Conservation (phyloP, 1,140 invertebrate species). For the Aphaenogaster ashmeadi region DNA sequence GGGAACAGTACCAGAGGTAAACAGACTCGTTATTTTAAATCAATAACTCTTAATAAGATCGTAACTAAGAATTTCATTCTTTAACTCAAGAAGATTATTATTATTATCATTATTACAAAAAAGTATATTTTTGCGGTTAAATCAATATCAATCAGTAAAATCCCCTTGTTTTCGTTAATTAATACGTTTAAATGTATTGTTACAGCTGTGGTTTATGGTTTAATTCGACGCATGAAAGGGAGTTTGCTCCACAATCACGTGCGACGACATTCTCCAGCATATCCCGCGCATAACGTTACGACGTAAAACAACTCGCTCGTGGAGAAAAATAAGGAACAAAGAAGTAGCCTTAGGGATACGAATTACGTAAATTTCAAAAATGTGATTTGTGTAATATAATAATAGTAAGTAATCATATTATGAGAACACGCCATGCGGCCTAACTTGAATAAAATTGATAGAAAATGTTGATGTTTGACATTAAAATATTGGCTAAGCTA, state of each 20-base stretch:
- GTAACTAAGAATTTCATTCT: neutral
- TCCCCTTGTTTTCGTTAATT: neutral
- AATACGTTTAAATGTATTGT: conserved; percentile 40
- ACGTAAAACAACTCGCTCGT: conserved; percentile 4
- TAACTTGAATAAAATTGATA: conserved; percentile 40
- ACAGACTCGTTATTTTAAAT: conserved; percentile 51
- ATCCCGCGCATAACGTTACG: neutral
- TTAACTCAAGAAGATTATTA: neutral
- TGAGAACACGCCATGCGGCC: neutral
- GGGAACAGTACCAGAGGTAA: conserved; percentile 77
- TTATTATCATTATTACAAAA: neutral
- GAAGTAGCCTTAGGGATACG: conserved; percentile 19
- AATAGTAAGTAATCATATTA: conserved; percentile 34
- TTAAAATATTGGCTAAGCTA: conserved; percentile 36
- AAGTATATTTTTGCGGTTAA: neutral
- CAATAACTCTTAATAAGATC: conserved; percentile 21
- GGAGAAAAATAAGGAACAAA: neutral
- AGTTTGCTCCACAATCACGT: neutral
- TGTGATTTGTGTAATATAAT: conserved; percentile 32
- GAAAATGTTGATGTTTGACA: conserved; percentile 20
- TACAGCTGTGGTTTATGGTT: conserved; percentile 82
- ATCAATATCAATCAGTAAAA: neutral
- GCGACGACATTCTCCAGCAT: neutral
- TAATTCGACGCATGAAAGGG: conserved; percentile 56
- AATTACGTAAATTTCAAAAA: conserved; percentile 29